Percentiles rank a stretch among this genome's conserved stretches.
These are phyloP conservation scores for Netta rufina DNA, from an alignment of 2,797 vertebrate species.

Conservation along the genomic window DNA sequence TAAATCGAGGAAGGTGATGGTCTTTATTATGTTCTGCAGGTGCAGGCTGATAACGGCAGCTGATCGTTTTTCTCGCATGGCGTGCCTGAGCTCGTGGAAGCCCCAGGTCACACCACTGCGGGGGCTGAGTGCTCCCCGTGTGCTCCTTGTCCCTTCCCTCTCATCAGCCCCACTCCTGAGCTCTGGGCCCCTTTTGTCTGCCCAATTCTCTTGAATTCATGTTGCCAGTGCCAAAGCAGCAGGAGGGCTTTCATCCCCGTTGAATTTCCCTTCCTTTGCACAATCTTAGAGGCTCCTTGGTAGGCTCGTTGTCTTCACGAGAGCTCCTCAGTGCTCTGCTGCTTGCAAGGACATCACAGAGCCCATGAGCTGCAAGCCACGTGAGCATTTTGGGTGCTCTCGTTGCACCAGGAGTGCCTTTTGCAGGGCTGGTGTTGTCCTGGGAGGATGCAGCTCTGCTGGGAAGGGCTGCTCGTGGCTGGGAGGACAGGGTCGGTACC, in stretches of 20 bases:
- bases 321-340: background rate
- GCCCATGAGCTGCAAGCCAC: background rate
- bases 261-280: background rate
- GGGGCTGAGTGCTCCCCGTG: background rate
- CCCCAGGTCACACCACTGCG: background rate
- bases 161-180: rapidly evolving
- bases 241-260: rapidly evolving
- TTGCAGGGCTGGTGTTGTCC: background rate
- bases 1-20: background rate
- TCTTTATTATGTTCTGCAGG: constrained; percentile 23
- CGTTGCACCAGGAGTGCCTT: background rate
- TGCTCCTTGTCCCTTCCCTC: background rate
- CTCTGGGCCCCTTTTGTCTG: background rate
- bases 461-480: background rate
- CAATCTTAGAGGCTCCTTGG: rapidly evolving
- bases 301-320: rapidly evolving
- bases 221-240: background rate
- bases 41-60: background rate
- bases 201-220: rapidly evolving
- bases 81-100: background rate
- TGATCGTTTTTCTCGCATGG: rapidly evolving
- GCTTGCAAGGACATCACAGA: background rate
- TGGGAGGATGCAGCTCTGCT: background rate
- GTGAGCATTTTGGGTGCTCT: background rate
- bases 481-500: background rate